Evolutionary conservation across 2,888 invertebrate genomes (phyloP), one percentile per base, ranked within the genome.

Genomic region (Andrena trimmerana): DNA sequence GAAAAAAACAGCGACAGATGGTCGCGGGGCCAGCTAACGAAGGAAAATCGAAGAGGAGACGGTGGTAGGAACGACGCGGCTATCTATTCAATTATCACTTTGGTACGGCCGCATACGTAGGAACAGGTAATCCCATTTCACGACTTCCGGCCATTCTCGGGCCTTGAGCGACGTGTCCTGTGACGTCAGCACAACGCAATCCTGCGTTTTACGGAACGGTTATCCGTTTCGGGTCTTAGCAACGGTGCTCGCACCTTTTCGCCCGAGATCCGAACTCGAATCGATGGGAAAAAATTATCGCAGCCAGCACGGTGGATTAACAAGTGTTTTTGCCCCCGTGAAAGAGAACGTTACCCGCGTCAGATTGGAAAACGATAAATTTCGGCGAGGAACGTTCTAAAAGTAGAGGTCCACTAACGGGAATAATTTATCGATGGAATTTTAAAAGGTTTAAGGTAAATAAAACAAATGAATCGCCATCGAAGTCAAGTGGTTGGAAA

Each of bases 1-100:
- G 57, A 71, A 74, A 24, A 27, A 20, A 75, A 16, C 20, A 6
- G 20, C 10, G 60, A 50, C 3, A 36, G 7, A 24, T 29, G 7
- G 48, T 36, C 36, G 70, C 54, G 7, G 54, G 31, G 60, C 10
- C 31, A 57, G 72, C 60, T 86, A 88, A 88, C 87, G 88, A 88
- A 88, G 87, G 87, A 88, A 87, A 85, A 88, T 88, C 89, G 87
- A 86, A 86, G 88, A 73, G 86, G 84, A 77, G 81, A 75, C 69
- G 78, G 66, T 73, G 81, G 74, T 86, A 87, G 86, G 81, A 89
- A 81, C 83, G 82, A 79, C 84, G 86, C 42, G 88, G 84, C 90
- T 93, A 93, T 93, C 93, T 93, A 93, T 93, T 93, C 93, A 93
- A 93, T 93, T 93, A 93, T 93, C 93, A 93, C 92, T 90, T 93